Evolutionary conservation across 2,888 invertebrate genomes (phyloP).

Genomic region (Malthinus flaveolus): DNA sequence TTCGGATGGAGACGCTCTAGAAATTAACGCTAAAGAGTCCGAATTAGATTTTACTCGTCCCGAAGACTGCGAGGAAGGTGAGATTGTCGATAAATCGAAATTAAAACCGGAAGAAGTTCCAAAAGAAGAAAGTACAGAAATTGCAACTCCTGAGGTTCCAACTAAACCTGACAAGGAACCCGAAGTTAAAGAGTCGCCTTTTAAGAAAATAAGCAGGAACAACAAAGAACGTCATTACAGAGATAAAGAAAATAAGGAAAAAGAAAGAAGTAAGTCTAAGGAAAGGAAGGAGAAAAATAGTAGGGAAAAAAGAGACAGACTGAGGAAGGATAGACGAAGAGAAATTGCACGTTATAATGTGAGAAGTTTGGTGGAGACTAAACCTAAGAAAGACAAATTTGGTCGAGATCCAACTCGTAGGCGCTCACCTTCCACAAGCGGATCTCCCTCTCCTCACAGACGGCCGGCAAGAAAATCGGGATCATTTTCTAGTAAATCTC

Average conservation of each 20-base stretch:
- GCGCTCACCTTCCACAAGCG: constrained; percentile 40
- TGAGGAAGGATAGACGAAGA: constrained; percentile 67
- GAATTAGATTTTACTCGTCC: constrained; percentile 53
- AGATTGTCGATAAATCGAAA: constrained; percentile 58
- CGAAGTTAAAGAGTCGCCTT: constrained; percentile 58
- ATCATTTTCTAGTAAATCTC: constrained; percentile 32
- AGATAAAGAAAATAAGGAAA: constrained; percentile 60
- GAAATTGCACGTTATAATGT: constrained; percentile 85
- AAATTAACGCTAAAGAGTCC: constrained; percentile 55
- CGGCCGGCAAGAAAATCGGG: constrained; percentile 34
- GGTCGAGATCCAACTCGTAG: constrained; percentile 66
- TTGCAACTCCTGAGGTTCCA: constrained; percentile 50
- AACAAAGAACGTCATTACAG: constrained; percentile 79
- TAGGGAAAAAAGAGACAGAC: constrained; percentile 46
- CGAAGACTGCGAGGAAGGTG: constrained; percentile 61
- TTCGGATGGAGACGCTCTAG: constrained; percentile 54
- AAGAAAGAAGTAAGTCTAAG: constrained; percentile 53
- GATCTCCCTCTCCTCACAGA: constrained; percentile 33
- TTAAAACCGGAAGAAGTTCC: constrained; percentile 40
- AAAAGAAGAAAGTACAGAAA: constrained; percentile 49
- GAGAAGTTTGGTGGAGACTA: constrained; percentile 73
- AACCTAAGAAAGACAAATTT: constrained; percentile 70
- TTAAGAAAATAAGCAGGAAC: constrained; percentile 80
- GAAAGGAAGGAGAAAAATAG: constrained; percentile 44
- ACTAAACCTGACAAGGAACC: constrained; percentile 55